phyloP scores from a whole-genome alignment of 2,113 vertebrate species.

The Trachemys scripta region DNA sequence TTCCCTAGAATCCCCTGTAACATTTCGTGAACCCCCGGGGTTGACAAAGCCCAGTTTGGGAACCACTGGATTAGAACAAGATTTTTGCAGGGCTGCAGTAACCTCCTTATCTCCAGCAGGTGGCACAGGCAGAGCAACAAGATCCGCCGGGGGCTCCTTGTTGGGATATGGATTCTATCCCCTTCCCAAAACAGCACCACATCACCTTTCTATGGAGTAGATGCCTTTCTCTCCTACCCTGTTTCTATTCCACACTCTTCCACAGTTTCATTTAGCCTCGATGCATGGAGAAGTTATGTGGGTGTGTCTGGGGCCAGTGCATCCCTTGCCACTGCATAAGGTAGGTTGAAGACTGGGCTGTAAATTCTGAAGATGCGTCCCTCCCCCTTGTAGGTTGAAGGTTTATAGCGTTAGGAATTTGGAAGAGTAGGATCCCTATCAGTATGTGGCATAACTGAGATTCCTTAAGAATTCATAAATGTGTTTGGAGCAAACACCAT shows the following conservation, averaged over 20 bases:
- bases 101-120: not conserved
- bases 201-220: not conserved
- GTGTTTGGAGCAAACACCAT: slow-evolving; percentile 53
- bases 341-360: not conserved
- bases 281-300: not conserved
- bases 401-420: slow-evolving; percentile 15
- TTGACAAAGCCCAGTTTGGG: too few relatives aligned
- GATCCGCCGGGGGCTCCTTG: not conserved
- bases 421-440: slow-evolving; percentile 1
- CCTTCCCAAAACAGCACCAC: not conserved
- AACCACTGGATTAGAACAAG: not conserved
- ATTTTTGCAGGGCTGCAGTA: not conserved
- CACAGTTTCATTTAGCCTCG: not conserved
- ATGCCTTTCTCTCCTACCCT: not conserved
- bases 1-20: too few relatives aligned
- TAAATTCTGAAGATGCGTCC: not conserved
- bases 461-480: slow-evolving; percentile 50
- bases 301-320: not conserved
- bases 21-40: too few relatives aligned
- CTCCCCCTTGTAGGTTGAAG: not conserved
- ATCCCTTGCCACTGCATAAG: not conserved
- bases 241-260: not conserved
- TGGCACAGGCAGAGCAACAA: not conserved
- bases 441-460: slow-evolving; percentile 24
- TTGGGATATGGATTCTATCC: not conserved